These are phyloP conservation scores for Platycercus adscitus DNA, from an alignment of 2,113 vertebrate genomes.

Conservation along the genomic window DNA sequence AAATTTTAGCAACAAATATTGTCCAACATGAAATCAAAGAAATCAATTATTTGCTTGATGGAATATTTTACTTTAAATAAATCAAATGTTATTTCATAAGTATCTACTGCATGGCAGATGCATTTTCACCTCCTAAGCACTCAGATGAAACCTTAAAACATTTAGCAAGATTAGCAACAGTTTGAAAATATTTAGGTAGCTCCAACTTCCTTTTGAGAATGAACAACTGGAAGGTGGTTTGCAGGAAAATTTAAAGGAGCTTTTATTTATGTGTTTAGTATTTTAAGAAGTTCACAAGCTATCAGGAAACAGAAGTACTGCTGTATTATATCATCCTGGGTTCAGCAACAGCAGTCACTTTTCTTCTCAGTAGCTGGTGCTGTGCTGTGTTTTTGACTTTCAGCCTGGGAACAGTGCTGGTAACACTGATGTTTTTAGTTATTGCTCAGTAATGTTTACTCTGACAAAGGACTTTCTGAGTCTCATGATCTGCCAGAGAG, in stretches of 20 bases:
- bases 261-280: neutral
- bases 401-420: no score
- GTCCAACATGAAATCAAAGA: neutral
- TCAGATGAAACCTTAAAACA: neutral
- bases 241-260: neutral
- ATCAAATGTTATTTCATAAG: neutral
- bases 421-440: no score
- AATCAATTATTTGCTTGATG: neutral
- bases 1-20: neutral
- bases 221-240: neutral
- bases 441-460: no score
- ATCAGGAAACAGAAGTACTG: neutral
- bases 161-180: neutral
- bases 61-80: neutral
- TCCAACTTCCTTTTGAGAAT: neutral
- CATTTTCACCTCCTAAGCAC: neutral
- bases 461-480: no score
- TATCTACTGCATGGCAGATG: neutral
- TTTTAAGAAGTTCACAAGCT: neutral
- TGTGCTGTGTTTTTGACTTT: no score
- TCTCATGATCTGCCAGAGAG: no score
- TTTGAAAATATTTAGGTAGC: neutral
- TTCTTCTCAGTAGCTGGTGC: no score
- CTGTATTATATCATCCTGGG: neutral
- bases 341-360: no score